phyloP scores from a whole-genome alignment of 2,113 vertebrate species.

The Tauraco erythrolophus region DNA sequence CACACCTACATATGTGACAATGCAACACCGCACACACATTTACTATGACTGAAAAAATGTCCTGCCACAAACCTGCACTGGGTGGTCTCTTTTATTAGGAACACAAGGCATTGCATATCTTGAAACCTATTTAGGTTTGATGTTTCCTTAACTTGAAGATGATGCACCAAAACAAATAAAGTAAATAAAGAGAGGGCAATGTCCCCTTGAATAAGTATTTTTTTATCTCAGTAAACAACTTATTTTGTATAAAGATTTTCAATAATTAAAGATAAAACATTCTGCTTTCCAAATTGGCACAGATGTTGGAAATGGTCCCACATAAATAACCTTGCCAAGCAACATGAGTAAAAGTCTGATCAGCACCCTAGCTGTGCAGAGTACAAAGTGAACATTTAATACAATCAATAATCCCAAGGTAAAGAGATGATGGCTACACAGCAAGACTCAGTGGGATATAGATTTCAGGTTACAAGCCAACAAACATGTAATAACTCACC shows the following conservation, averaged over 20 bases:
- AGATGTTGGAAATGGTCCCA: not conserved
- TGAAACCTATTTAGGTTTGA: not conserved
- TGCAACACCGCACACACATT: not conserved
- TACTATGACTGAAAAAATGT: not conserved
- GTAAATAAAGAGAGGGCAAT: not conserved
- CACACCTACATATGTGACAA: not conserved
- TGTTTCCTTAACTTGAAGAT: not conserved
- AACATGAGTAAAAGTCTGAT: slow-evolving; percentile 8
- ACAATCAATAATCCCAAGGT: slow-evolving; percentile 63
- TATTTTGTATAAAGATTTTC: slow-evolving; percentile 10
- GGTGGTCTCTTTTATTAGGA: not conserved
- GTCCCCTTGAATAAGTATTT: not conserved
- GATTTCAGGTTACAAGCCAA: slow-evolving; percentile 66
- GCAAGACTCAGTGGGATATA: not conserved
- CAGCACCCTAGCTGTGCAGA: not conserved
- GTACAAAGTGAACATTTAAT: slow-evolving; percentile 55
- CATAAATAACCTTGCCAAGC: slow-evolving; percentile 29
- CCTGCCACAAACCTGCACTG: not conserved
- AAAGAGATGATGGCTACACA: not conserved
- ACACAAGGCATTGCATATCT: not conserved
- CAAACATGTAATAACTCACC: slow-evolving; percentile 38
- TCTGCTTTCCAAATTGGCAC: slow-evolving; percentile 3
- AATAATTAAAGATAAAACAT: slow-evolving; percentile 41
- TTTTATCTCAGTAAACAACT: not conserved
- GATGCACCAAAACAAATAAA: not conserved